These are phyloP conservation scores for Leptinotarsa juncta DNA, from an alignment of 2,888 invertebrate species.

Conservation along the genomic window DNA sequence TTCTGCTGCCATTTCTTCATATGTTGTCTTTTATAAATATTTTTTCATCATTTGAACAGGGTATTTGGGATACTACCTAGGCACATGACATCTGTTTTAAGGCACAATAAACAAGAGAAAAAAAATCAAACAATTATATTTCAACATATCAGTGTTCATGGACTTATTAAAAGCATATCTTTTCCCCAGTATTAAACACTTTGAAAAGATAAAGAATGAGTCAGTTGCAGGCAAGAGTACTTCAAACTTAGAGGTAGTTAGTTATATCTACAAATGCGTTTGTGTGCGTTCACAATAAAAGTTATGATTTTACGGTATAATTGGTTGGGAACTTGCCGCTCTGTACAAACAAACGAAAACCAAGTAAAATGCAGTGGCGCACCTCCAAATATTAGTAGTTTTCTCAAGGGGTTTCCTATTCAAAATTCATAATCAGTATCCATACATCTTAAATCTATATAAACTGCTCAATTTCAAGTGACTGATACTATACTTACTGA, in stretches of 20 bases:
- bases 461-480: too few relatives aligned
- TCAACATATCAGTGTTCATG: too few relatives aligned
- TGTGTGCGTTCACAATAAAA: conserved; percentile 37
- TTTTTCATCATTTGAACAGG: too few relatives aligned
- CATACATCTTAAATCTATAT: too few relatives aligned
- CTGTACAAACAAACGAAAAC: conserved; percentile 20
- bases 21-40: too few relatives aligned
- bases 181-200: neutral
- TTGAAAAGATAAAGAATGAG: conserved; percentile 15
- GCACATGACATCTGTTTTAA: too few relatives aligned
- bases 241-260: conserved; percentile 6
- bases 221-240: conserved; percentile 11
- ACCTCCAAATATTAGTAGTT: neutral
- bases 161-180: too few relatives aligned
- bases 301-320: conserved; percentile 36
- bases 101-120: neutral
- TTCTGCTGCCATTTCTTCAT: too few relatives aligned
- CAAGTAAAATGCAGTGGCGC: neutral
- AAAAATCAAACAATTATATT: neutral
- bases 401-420: too few relatives aligned
- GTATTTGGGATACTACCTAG: too few relatives aligned
- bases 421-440: too few relatives aligned
- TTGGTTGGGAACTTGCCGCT: conserved; percentile 37
- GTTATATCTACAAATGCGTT: conserved; percentile 20
- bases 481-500: too few relatives aligned